These are phyloP conservation scores for Rhinichthys klamathensis DNA, from an alignment of 2,113 vertebrate species.

Conservation along the genomic window DNA sequence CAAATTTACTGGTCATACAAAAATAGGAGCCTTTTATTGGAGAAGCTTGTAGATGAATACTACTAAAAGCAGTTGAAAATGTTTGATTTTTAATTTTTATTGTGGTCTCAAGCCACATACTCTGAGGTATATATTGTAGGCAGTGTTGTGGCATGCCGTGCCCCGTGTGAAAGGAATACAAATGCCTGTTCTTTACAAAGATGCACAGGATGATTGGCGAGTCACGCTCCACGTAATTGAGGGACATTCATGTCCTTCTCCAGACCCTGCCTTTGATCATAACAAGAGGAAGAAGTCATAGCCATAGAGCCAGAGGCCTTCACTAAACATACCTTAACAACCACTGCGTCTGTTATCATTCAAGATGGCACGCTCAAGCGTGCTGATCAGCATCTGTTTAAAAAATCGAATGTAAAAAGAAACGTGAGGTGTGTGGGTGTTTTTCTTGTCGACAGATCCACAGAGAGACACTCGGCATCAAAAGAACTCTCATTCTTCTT, in stretches of 20 bases:
- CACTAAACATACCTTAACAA: neutral
- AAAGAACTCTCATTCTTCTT: constrained; percentile 7
- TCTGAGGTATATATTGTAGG: neutral
- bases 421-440: neutral
- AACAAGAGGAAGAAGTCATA: neutral
- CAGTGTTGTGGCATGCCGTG: neutral
- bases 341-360: neutral
- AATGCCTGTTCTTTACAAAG: constrained; percentile 13
- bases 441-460: neutral
- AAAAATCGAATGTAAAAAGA: neutral
- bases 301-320: constrained; percentile 1
- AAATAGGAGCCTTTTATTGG: neutral
- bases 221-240: constrained; percentile 7
- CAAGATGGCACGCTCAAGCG: neutral
- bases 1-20: neutral
- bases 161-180: constrained; percentile 14
- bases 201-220: constrained; percentile 7
- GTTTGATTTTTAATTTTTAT: neutral
- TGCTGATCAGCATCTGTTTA: neutral
- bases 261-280: constrained; percentile 33
- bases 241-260: neutral
- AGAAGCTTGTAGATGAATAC: neutral
- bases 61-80: no score
- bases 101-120: neutral
- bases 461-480: neutral